A percentile compares a stretch with the other conserved stretches of the same genome.
Conservation (phyloP, 2,888 invertebrate species). For the Lasioglossum marginatum region DNA sequence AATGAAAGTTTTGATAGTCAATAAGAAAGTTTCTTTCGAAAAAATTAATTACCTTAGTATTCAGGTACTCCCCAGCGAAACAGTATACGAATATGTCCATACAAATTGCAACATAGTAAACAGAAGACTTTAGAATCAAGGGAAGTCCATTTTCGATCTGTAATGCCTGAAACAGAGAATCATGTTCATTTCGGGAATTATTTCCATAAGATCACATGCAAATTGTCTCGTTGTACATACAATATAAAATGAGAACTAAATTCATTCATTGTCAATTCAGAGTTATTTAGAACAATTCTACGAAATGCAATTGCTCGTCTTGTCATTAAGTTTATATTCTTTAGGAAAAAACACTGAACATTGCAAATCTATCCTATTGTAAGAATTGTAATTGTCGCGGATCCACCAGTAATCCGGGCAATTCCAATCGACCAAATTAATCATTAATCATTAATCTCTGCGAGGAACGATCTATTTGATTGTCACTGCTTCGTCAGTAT, state of each 20-base stretch:
- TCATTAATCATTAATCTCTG: not conserved
- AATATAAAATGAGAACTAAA: not conserved
- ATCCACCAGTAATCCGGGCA: not conserved
- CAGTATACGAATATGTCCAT: slow-evolving; percentile 64
- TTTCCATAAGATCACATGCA: not conserved
- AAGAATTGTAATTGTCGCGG: not conserved
- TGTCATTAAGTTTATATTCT: not conserved
- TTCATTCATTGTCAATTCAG: not conserved
- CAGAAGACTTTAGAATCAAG: slow-evolving; percentile 53
- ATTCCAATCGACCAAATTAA: not conserved
- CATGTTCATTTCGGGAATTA: not conserved
- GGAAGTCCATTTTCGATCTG: slow-evolving; percentile 23
- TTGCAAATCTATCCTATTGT: not conserved
- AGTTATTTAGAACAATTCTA: not conserved
- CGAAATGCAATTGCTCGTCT: not conserved
- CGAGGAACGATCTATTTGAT: not conserved
- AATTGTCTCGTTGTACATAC: too few species aligned
- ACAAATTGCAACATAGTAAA: slow-evolving; percentile 50
- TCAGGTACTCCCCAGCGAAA: slow-evolving; percentile 69
- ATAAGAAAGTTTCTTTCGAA: not conserved
- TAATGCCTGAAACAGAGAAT: slow-evolving; percentile 54
- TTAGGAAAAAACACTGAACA: not conserved
- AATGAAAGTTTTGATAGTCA: not conserved
- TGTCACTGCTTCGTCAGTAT: too few species aligned
- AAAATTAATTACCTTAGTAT: slow-evolving; percentile 56